These are phyloP conservation scores for Stylophora pistillata DNA, from an alignment of 64 coral and sea anemone genomes.

Conservation along the genomic window DNA sequence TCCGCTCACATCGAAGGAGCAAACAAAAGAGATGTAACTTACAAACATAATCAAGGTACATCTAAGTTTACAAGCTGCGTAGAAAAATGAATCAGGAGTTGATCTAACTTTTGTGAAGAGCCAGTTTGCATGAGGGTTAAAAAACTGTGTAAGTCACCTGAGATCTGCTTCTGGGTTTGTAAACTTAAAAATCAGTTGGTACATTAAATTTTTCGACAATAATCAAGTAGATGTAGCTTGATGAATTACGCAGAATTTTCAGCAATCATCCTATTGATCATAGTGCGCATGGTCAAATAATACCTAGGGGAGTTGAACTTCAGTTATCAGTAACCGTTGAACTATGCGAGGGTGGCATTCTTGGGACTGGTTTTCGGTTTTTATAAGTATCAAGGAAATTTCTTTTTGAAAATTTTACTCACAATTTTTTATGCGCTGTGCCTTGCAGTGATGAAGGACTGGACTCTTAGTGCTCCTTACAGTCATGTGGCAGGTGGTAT, in stretches of 20 bases:
- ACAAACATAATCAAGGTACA: slow-evolving; percentile 3
- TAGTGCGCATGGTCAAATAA: too few species aligned
- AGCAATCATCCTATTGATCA: too few species aligned
- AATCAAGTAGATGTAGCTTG: too few species aligned
- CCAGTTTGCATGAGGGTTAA: too few species aligned
- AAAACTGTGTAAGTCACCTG: too few species aligned
- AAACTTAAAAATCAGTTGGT: too few species aligned
- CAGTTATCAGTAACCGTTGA: too few species aligned
- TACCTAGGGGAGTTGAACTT: too few species aligned
- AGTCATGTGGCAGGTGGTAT: slow-evolving; percentile 26
- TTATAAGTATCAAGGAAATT: neutral
- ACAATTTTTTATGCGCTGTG: neutral
- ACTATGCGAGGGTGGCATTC: neutral
- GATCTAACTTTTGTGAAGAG: too few species aligned
- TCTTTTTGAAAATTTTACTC: neutral
- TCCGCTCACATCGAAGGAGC: slow-evolving; percentile 6
- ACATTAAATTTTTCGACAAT: too few species aligned
- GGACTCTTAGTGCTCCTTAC: slow-evolving; percentile 3
- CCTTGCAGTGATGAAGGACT: slow-evolving; percentile 25
- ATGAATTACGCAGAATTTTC: too few species aligned
- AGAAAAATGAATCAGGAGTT: neutral
- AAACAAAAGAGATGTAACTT: slow-evolving; percentile 18
- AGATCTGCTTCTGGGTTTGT: too few species aligned
- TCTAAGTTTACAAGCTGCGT: neutral
- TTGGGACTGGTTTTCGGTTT: neutral